Evolutionary conservation across 2,113 vertebrate genomes (phyloP).

Genomic region (Varanus komodoensis): DNA sequence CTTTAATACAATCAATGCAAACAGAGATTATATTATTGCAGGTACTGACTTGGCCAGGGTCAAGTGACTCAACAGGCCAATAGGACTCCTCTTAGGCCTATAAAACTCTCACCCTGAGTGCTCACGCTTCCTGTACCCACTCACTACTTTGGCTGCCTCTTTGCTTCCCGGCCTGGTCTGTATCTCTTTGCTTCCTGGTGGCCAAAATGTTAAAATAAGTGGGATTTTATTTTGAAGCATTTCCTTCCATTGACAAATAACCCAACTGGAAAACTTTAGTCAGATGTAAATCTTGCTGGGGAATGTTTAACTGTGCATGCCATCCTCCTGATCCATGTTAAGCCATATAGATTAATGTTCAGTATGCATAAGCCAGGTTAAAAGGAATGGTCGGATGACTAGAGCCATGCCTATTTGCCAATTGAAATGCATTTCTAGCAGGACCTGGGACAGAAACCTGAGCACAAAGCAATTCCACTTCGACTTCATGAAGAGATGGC

Average conservation of each 20-base stretch:
- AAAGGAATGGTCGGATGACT: not conserved
- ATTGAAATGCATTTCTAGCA: slow-evolving; percentile 3
- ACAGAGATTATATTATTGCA: not conserved
- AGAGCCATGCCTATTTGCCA: slow-evolving; percentile 3
- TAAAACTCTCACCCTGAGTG: not conserved
- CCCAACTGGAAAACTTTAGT: slow-evolving; percentile 1
- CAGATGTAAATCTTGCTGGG: not conserved
- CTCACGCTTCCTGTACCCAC: not conserved
- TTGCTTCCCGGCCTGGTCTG: too few species aligned
- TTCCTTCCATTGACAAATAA: slow-evolving; percentile 12
- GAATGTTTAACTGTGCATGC: not conserved
- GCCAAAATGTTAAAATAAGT: not conserved
- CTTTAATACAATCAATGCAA: not conserved
- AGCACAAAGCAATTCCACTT: not conserved
- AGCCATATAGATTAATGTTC: not conserved
- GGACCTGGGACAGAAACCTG: not conserved
- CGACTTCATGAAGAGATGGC: not conserved
- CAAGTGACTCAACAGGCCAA: not conserved
- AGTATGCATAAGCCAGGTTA: not conserved
- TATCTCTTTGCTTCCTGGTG: not conserved
- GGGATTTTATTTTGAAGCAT: not conserved
- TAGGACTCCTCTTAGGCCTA: not conserved
- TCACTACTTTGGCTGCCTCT: not conserved
- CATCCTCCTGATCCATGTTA: not conserved
- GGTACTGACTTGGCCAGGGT: not conserved